Percentiles rank a stretch among this genome's conserved stretches.
phyloP scores from a whole-genome alignment of 92 coral and sea anemone species.

The Meandrina meandrites region DNA sequence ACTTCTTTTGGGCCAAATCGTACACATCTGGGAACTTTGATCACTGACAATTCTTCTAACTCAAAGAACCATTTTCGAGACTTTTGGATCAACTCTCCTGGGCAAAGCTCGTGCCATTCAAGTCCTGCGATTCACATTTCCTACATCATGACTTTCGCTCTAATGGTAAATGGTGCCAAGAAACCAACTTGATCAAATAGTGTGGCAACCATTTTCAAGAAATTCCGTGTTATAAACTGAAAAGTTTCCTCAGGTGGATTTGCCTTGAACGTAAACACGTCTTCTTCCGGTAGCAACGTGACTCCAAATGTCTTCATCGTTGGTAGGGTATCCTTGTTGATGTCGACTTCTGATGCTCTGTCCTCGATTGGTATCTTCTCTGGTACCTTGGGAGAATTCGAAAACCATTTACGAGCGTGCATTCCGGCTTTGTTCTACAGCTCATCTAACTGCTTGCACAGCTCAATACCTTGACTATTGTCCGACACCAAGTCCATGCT shows the following conservation, averaged over 20 bases:
- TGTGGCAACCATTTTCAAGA: slow-evolving; percentile 60
- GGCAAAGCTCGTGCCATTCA: slow-evolving; percentile 63
- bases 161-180: slow-evolving; percentile 57
- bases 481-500: slow-evolving; percentile 45
- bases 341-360: too few species aligned
- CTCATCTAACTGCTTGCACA: slow-evolving; percentile 46
- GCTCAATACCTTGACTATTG: slow-evolving; percentile 39
- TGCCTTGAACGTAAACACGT: slow-evolving; percentile 58
- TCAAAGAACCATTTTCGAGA: slow-evolving; percentile 48
- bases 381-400: slow-evolving; percentile 53
- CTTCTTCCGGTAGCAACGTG: slow-evolving; percentile 57
- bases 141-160: slow-evolving; percentile 55
- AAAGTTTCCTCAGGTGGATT: slow-evolving; percentile 34
- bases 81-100: slow-evolving; percentile 34
- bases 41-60: slow-evolving; percentile 39
- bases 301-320: slow-evolving; percentile 51
- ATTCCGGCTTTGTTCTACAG: slow-evolving; percentile 57
- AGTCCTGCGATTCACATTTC: slow-evolving; percentile 61
- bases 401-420: slow-evolving; percentile 63
- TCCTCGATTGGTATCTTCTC: slow-evolving; percentile 45
- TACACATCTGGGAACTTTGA: slow-evolving; percentile 53
- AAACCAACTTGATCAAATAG: slow-evolving; percentile 69
- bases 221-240: slow-evolving; percentile 43
- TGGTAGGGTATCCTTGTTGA: slow-evolving; percentile 51
- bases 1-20: slow-evolving; percentile 32